Conservation (phyloP, 2,113 vertebrate genomes). For the Gasterosteus aculeatus region DNA sequence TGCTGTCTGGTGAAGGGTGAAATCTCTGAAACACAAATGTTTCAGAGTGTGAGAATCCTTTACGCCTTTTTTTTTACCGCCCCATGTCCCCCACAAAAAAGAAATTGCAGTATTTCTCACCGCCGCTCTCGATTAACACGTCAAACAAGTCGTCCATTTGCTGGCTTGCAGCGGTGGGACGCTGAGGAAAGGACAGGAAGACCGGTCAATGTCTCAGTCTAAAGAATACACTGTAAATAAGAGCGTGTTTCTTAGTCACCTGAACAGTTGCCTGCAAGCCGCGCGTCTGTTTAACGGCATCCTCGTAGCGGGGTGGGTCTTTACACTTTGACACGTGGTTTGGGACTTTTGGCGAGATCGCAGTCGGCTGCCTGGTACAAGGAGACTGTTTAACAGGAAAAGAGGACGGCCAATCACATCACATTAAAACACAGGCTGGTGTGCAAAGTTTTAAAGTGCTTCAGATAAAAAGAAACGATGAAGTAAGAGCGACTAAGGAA, state of each 20-base stretch:
- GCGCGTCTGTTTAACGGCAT: slow-evolving; percentile 94
- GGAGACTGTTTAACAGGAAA: slow-evolving; percentile 71
- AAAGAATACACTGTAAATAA: background rate
- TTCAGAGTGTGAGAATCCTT: background rate
- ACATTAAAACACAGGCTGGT: slow-evolving; percentile 17
- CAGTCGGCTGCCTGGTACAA: slow-evolving; percentile 74
- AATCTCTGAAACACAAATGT: slow-evolving; percentile 84
- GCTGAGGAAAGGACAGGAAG: slow-evolving; percentile 70
- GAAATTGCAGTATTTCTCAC: slow-evolving; percentile 70
- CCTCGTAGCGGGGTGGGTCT: slow-evolving; percentile 95
- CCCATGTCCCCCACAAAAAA: background rate
- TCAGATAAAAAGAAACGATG: background rate
- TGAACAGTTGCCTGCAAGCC: slow-evolving; percentile 81
- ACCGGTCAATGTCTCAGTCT: background rate
- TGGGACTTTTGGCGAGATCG: slow-evolving; percentile 78
- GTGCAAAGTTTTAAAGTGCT: background rate
- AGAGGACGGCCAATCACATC: background rate
- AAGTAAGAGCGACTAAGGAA: slow-evolving; percentile 60
- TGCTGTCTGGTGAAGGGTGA: slow-evolving; percentile 91
- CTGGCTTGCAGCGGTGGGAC: slow-evolving; percentile 88
- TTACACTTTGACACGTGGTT: slow-evolving; percentile 83
- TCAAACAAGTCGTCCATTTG: slow-evolving; percentile 99
- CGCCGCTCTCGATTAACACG: slow-evolving; percentile 96
- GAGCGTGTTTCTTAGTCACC: slow-evolving; percentile 70
- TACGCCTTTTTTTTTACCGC: no score